These are phyloP conservation scores for Suncus etruscus DNA, from an alignment of 2,113 vertebrate genomes.

Conservation along the genomic window DNA sequence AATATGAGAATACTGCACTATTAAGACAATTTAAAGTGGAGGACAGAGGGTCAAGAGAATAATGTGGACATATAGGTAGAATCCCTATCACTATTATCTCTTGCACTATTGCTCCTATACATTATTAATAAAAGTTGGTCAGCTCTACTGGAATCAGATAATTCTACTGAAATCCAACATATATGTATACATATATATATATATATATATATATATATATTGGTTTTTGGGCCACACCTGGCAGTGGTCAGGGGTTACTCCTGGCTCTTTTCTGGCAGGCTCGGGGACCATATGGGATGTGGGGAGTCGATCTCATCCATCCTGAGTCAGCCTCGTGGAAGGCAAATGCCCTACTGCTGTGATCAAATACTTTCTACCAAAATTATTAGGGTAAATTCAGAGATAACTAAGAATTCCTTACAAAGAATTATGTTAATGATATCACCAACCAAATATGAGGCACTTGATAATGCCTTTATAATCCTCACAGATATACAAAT, in stretches of 20 bases:
- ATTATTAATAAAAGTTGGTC: conserved; percentile 19
- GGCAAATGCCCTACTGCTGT: no score
- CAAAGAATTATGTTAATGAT: not conserved
- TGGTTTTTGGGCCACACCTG: no score
- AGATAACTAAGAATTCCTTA: conserved; percentile 22
- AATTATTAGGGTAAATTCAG: not conserved
- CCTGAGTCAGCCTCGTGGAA: no score
- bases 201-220: no score
- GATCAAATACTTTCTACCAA: not conserved
- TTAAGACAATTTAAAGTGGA: not conserved
- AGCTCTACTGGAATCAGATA: conserved; percentile 24
- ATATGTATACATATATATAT: no score
- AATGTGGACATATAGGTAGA: not conserved
- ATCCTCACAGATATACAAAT: conserved; percentile 44
- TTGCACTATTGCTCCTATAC: not conserved
- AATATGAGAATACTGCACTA: conserved; percentile 13
- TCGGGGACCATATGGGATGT: no score
- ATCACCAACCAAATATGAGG: conserved; percentile 41
- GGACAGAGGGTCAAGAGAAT: not conserved
- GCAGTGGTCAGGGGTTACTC: no score
- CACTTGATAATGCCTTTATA: conserved; percentile 2
- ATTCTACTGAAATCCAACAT: no score
- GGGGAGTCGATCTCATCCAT: no score
- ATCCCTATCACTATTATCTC: not conserved
- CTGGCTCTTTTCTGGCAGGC: no score